A percentile compares a stretch with the other conserved stretches of the same genome.
Evolutionary conservation across 92 coral and sea anemone genomes (phyloP).

Genomic region (Muricea muricata): DNA sequence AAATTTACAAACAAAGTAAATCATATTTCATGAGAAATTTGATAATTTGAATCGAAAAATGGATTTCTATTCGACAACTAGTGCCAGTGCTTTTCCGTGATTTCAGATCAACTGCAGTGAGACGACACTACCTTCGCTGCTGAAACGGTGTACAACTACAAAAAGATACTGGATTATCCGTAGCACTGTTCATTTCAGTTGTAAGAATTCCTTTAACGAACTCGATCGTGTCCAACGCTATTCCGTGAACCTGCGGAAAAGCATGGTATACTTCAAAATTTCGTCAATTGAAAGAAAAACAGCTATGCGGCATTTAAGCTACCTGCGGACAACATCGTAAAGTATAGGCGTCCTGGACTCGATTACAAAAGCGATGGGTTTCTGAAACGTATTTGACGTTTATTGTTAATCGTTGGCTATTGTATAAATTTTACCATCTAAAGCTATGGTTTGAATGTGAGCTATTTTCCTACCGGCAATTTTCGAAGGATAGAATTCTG

Average conservation of each 20-base stretch:
- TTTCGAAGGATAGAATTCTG: conserved; percentile 80
- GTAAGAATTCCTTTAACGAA: conserved; percentile 87
- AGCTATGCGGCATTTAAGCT: neutral
- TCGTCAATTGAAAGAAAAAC: neutral
- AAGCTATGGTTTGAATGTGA: too few relatives aligned
- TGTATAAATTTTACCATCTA: too few relatives aligned
- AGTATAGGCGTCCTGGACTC: conserved; percentile 96
- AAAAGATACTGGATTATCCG: conserved; percentile 99
- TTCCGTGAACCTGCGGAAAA: conserved; percentile 83
- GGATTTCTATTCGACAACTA: too few relatives aligned
- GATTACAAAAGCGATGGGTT: conserved; percentile 86
- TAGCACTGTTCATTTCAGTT: conserved; percentile 98
- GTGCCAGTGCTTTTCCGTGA: too few relatives aligned
- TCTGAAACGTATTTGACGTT: too few relatives aligned
- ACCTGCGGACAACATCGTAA: conserved; percentile 99
- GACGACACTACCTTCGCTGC: neutral
- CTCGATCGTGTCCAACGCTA: conserved; percentile 88
- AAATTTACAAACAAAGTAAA: too few relatives aligned
- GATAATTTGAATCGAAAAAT: too few relatives aligned
- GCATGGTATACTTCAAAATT: neutral
- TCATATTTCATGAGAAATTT: too few relatives aligned
- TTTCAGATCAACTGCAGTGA: too few relatives aligned
- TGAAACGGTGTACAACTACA: neutral
- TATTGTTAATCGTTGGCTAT: too few relatives aligned
- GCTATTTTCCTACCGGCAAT: conserved; percentile 87